Evolutionary conservation across 2,888 invertebrate species (phyloP), one percentile per base, ranked within the genome.

Genomic region (Orchesella flavescens): DNA sequence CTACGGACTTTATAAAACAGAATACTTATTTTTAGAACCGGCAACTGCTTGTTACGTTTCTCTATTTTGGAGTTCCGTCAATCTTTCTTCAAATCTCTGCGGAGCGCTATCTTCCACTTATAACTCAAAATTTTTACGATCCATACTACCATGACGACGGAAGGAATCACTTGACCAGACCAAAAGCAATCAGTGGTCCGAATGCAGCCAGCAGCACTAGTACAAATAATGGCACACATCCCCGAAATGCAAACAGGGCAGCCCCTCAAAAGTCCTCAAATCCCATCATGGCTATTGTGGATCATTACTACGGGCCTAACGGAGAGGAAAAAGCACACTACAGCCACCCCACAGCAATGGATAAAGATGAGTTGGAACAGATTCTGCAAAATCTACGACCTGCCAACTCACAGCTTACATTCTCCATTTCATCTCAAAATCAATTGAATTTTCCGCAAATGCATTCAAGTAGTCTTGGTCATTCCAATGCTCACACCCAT

Each of bases 91-190:
- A 34, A 34, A 34, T 34, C 34, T 34, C 34, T 34, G 34, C 34
- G 7, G 34, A 34, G 34, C 24, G 57, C 23, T 74, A 81, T 17
- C 49, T 57, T 7, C 68, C 81, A 0, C 17, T 61, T 9, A 19
- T 84, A 19, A 75, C 74, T 13, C 44, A 61, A 34, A 76, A 61
- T 15, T 84, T 80, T 71, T 84, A 80, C 55, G 84, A 84, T 63
- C 79, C 84, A 4, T 76, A 84, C n/a, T 80, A 84, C 34, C 84
- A 84, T 46, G 84, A 84, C 53, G 80, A 80, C 53, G 84, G 84
- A 12, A 23, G 65, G 3, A 80, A 80, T 46, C 73, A 61, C 12
- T 19, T 61, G 12, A 19, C 23, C 2, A 17, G 1, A 1, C 1
- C 44, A 7, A 46, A 68, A 77, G 23, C 55, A 3, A n/a, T 77